phyloP scores from a whole-genome alignment of 2,113 vertebrate species.

The Gymnarchus niloticus region DNA sequence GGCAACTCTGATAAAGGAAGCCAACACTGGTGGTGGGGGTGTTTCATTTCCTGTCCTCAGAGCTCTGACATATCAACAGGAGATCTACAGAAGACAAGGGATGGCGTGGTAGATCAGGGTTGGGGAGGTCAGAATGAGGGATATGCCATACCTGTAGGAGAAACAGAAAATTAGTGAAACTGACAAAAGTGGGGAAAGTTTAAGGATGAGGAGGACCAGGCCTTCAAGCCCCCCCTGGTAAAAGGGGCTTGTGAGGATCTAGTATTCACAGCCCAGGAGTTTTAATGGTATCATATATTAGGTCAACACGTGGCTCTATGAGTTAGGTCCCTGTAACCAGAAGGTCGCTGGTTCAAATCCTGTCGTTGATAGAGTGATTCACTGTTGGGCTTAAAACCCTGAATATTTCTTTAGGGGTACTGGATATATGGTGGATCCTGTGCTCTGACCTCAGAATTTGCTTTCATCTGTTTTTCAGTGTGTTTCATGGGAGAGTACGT shows the following conservation, averaged over 20 bases:
- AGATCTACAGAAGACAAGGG: conserved; percentile 34
- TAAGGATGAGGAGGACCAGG: background rate
- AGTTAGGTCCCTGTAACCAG: no score
- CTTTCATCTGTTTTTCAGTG: no score
- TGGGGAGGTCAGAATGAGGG: conserved; percentile 32
- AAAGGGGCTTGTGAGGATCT: background rate
- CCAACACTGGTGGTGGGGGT: conserved; percentile 27
- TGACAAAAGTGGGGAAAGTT: conserved; percentile 32
- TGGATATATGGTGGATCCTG: no score
- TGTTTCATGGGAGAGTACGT: no score
- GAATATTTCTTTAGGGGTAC: no score
- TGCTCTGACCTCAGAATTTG: no score
- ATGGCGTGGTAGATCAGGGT: conserved; percentile 8
- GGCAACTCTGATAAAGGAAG: conserved; percentile 41
- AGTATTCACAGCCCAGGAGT: background rate
- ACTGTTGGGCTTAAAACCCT: no score
- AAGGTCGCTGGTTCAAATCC: no score
- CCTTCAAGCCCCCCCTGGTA: no score
- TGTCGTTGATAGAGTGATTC: no score
- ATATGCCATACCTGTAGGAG: conserved; percentile 51
- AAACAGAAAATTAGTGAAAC: conserved; percentile 32
- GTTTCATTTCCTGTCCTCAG: conserved; percentile 48
- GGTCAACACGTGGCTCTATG: no score
- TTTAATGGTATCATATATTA: background rate
- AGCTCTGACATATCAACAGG: conserved; percentile 36